phyloP scores from a whole-genome alignment of 2,797 vertebrate genomes.

The Gymnothorax reevesii region DNA sequence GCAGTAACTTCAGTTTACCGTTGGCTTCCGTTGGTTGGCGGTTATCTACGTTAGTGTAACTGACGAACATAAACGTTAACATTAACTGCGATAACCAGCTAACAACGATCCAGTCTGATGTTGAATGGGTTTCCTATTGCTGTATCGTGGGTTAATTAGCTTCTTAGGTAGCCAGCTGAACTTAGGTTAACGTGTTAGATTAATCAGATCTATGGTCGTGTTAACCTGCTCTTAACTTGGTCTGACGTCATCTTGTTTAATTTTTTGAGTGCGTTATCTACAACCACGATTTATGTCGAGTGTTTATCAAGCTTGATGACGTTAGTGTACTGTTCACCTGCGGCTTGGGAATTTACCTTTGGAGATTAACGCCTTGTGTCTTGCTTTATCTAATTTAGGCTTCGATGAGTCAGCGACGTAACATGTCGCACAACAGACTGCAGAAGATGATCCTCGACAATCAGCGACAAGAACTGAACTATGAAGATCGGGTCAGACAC shows the following conservation, averaged over 20 bases:
- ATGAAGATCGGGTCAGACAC: conserved; percentile 56
- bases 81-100: not conserved
- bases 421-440: conserved; percentile 54
- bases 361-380: not conserved
- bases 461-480: conserved; percentile 57
- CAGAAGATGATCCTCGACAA: conserved; percentile 54
- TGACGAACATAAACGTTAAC: not conserved
- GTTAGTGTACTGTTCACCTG: not conserved
- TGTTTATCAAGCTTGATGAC: not conserved
- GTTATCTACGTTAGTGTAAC: no score
- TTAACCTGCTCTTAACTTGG: no score
- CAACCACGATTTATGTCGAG: not conserved
- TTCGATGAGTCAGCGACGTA: conserved; percentile 50
- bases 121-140: not conserved
- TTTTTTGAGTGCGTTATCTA: not conserved
- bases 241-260: no score
- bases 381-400: conserved; percentile 29
- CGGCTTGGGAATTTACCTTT: not conserved
- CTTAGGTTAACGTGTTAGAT: not conserved
- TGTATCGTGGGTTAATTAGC: no score
- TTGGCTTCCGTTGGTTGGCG: no score
- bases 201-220: no score
- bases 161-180: not conserved
- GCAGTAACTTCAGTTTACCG: no score
- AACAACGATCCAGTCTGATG: not conserved